A percentile compares a stretch with the other conserved stretches of the same genome.
Conservation (phyloP, 2,888 invertebrate species). For the Morpho deidamia region DNA sequence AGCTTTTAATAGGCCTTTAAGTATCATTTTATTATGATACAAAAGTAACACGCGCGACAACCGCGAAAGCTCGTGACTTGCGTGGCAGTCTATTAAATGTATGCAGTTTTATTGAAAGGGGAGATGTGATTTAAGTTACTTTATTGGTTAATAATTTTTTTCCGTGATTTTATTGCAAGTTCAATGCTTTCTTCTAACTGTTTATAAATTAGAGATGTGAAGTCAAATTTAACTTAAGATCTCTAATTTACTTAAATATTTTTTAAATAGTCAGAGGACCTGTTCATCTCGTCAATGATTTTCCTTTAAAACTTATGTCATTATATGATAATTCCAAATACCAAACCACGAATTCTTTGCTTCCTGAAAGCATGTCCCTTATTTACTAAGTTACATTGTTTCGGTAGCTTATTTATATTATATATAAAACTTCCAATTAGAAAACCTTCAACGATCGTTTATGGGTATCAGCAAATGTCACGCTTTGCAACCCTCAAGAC, state of each 20-base stretch:
- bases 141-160: constrained; percentile 38
- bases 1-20: too few species aligned
- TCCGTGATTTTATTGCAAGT: constrained; percentile 3
- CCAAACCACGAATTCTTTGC: too few species aligned
- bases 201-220: not conserved
- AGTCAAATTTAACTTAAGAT: too few species aligned
- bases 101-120: constrained; percentile 58
- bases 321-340: too few species aligned
- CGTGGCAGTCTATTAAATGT: constrained; percentile 35
- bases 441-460: constrained; percentile 51
- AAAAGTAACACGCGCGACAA: not conserved
- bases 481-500: constrained; percentile 45
- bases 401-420: constrained; percentile 12
- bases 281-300: too few species aligned
- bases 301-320: too few species aligned
- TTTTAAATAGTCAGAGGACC: too few species aligned
- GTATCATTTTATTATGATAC: too few species aligned
- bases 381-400: too few species aligned
- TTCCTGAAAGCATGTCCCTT: too few species aligned
- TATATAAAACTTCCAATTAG: constrained; percentile 42
- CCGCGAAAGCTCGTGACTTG: constrained; percentile 27
- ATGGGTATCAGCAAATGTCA: constrained; percentile 61
- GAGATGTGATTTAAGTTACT: constrained; percentile 53
- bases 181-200: not conserved
- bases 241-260: too few species aligned